Evolutionary conservation across 1,140 invertebrate genomes (phyloP).

Genomic region (Zaprionus lachaisei): DNA sequence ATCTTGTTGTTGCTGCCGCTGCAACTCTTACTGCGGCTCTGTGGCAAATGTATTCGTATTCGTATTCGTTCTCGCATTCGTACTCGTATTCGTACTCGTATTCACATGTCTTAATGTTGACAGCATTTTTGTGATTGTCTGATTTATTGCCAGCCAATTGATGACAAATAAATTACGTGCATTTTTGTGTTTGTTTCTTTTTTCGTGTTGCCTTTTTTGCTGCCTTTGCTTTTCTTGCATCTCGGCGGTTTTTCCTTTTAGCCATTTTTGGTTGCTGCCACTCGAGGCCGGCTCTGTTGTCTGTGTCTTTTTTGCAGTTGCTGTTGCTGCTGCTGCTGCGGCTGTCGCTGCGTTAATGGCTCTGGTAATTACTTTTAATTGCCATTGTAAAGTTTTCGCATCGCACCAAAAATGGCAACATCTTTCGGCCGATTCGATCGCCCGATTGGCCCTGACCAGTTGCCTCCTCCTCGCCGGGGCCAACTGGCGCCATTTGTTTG

Average conservation of each 20-base stretch:
- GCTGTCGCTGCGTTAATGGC: constrained; percentile 70
- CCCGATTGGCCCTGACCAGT: constrained; percentile 62
- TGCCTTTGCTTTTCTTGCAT: constrained; percentile 57
- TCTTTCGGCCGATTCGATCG: constrained; percentile 29
- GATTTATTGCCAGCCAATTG: constrained; percentile 83
- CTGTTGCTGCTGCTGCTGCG: constrained; percentile 40
- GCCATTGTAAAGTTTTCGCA: constrained; percentile 81
- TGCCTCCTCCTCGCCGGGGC: constrained; percentile 32
- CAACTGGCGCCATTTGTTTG: constrained; percentile 3
- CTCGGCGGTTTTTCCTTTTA: constrained; percentile 61
- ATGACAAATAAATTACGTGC: constrained; percentile 84
- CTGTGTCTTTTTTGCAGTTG: constrained; percentile 25
- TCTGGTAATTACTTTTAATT: constrained; percentile 81
- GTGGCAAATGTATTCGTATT: constrained; percentile 51
- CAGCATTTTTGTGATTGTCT: constrained; percentile 84
- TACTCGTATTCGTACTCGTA: constrained; percentile 79
- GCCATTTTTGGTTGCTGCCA: constrained; percentile 68
- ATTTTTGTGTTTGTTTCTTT: constrained; percentile 47
- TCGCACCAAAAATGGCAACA: constrained; percentile 72
- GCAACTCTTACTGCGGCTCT: constrained; percentile 25
- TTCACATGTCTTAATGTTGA: constrained; percentile 83
- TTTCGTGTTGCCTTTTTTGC: constrained; percentile 20
- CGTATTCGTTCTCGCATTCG: constrained; percentile 78
- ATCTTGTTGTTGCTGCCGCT: constrained; percentile 64
- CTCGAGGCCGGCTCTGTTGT: constrained; percentile 31